These are phyloP conservation scores for Drosophila ohnishii DNA, from an alignment of 1,140 invertebrate genomes.

Conservation along the genomic window DNA sequence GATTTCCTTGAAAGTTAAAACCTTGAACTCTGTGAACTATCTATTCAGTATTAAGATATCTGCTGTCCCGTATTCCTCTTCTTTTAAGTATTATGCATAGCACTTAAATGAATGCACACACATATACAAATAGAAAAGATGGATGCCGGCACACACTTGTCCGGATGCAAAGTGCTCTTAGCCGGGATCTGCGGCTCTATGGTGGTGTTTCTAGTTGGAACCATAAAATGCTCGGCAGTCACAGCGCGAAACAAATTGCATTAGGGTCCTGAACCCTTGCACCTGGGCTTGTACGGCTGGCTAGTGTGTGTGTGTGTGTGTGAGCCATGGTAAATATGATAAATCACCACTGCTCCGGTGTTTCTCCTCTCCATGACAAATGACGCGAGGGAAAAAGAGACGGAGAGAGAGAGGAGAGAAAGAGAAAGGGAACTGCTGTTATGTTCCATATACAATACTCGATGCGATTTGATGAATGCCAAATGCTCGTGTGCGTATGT, in stretches of 20 bases:
- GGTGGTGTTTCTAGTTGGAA: slow-evolving; percentile 48
- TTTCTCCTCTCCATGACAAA: slow-evolving; percentile 68
- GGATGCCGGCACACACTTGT: slow-evolving; percentile 23
- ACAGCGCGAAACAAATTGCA: slow-evolving; percentile 73
- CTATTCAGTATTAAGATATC: neutral
- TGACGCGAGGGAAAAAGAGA: slow-evolving; percentile 47
- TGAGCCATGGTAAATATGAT: slow-evolving; percentile 72
- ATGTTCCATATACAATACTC: slow-evolving; percentile 69
- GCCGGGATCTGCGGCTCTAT: slow-evolving; percentile 19
- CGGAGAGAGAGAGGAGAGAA: neutral
- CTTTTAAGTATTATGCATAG: slow-evolving; percentile 65
- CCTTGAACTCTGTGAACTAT: slow-evolving; percentile 22
- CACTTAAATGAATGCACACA: slow-evolving; percentile 67
- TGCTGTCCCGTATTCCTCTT: slow-evolving; percentile 10
- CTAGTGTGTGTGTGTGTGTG: slow-evolving; percentile 4
- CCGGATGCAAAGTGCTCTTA: slow-evolving; percentile 33
- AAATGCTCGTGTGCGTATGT: slow-evolving; percentile 33
- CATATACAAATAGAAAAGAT: slow-evolving; percentile 7
- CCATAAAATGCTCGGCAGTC: slow-evolving; percentile 74
- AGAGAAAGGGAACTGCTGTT: slow-evolving; percentile 6
- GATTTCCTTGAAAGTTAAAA: neutral
- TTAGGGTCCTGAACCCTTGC: slow-evolving; percentile 75
- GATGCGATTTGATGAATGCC: slow-evolving; percentile 79
- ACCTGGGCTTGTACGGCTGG: slow-evolving; percentile 53
- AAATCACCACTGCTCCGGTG: slow-evolving; percentile 62